Evolutionary conservation across 2,888 invertebrate species (phyloP).

Genomic region (Theretra japonica): DNA sequence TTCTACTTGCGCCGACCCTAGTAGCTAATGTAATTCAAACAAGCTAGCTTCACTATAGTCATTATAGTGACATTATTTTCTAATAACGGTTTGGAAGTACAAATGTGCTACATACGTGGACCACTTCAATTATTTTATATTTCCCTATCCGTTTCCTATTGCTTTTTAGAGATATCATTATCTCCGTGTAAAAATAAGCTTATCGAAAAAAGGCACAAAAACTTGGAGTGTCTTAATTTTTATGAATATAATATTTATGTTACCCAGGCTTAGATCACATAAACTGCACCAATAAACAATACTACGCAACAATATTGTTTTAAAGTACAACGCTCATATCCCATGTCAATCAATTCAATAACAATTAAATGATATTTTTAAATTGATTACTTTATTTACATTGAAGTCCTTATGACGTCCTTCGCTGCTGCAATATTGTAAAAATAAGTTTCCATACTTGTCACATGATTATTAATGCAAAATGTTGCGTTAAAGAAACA

Average conservation of each 20-base stretch:
- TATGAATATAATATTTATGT: conserved; percentile 5
- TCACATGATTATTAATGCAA: conserved; percentile 13
- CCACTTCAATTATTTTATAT: conserved; percentile 14
- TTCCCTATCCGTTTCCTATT: conserved; percentile 19
- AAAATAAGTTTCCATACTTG: not conserved
- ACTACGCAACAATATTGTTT: conserved; percentile 8
- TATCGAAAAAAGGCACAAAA: conserved; percentile 26
- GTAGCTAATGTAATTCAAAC: conserved; percentile 9
- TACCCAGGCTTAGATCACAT: conserved; percentile 17
- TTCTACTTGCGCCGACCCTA: not conserved
- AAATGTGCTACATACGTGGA: conserved; percentile 23
- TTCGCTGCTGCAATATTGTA: not conserved
- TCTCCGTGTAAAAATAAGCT: conserved; percentile 27
- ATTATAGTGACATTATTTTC: not conserved
- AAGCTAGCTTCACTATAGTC: conserved; percentile 6
- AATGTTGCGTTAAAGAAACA: conserved; percentile 23
- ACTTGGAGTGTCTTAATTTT: conserved; percentile 21
- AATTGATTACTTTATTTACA: conserved; percentile 8
- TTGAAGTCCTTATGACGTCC: not conserved
- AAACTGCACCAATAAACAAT: conserved; percentile 14
- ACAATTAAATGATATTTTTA: not conserved
- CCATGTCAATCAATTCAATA: not conserved
- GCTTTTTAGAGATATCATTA: conserved; percentile 17
- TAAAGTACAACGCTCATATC: conserved; percentile 1
- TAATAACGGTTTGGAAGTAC: conserved; percentile 13